phyloP scores from a whole-genome alignment of 2,888 invertebrate genomes.

The Drosophila conformis region DNA sequence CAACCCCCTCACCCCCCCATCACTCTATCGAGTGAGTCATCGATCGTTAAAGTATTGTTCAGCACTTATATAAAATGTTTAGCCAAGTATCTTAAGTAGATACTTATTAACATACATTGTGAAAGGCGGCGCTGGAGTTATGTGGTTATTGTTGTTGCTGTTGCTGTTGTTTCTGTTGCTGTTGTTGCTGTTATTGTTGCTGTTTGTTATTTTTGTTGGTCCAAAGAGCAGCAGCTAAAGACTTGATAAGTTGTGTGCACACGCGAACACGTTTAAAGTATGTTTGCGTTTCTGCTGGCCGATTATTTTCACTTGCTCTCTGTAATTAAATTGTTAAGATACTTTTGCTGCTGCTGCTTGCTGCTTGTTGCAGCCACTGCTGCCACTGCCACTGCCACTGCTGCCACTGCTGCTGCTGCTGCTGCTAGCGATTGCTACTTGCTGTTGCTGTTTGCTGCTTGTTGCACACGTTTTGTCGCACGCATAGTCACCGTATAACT shows the following conservation, averaged over 20 bases:
- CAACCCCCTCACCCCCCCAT: neutral
- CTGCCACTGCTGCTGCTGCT: slow-evolving; percentile 22
- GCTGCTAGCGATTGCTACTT: slow-evolving; percentile 12
- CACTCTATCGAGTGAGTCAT: slow-evolving; percentile 44
- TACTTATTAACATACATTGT: slow-evolving; percentile 54
- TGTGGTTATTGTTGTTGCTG: slow-evolving; percentile 5
- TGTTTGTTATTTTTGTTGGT: slow-evolving; percentile 19
- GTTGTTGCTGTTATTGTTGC: slow-evolving; percentile 6
- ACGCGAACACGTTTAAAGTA: slow-evolving; percentile 50
- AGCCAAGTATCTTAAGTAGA: slow-evolving; percentile 36
- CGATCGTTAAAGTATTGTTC: slow-evolving; percentile 44
- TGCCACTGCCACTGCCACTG: slow-evolving; percentile 3
- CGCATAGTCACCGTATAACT: slow-evolving; percentile 75
- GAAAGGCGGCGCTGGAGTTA: slow-evolving; percentile 41
- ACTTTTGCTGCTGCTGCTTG: slow-evolving; percentile 30
- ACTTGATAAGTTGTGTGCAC: slow-evolving; percentile 42
- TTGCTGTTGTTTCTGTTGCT: slow-evolving; percentile 1
- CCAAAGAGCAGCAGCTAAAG: slow-evolving; percentile 21
- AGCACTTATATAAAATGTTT: slow-evolving; percentile 52
- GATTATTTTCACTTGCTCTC: slow-evolving; percentile 34
- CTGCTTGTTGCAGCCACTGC: slow-evolving; percentile 20
- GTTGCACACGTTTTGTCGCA: slow-evolving; percentile 75
- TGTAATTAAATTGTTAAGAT: slow-evolving; percentile 62
- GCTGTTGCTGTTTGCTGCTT: slow-evolving; percentile 17
- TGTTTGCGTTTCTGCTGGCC: slow-evolving; percentile 13